Percentiles rank a stretch among this genome's conserved stretches.
phyloP scores from a whole-genome alignment of 2,113 vertebrate genomes.

The Prietella phreatophila region DNA sequence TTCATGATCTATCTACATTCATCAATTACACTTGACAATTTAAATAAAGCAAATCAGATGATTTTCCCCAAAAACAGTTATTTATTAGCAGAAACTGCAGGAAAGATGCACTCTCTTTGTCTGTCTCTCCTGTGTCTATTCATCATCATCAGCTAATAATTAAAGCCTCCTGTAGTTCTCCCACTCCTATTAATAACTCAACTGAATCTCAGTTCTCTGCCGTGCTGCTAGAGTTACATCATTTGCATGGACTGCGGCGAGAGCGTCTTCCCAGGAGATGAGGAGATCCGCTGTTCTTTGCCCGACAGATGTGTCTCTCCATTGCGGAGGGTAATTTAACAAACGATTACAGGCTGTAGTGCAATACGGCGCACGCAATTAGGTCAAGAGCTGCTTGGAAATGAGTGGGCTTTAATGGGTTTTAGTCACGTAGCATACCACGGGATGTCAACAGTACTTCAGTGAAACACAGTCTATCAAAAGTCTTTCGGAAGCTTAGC shows the following conservation, averaged over 20 bases:
- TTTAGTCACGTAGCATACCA: constrained; percentile 21
- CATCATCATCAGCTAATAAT: constrained; percentile 72
- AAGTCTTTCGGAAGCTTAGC: neutral
- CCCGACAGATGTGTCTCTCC: constrained; percentile 49
- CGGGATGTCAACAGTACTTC: constrained; percentile 22
- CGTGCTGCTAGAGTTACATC: constrained; percentile 35
- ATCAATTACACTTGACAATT: neutral
- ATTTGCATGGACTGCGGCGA: constrained; percentile 25
- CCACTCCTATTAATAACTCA: constrained; percentile 22
- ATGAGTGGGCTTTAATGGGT: constrained; percentile 17
- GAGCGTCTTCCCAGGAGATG: constrained; percentile 54
- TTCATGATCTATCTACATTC: neutral
- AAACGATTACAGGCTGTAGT: constrained; percentile 55
- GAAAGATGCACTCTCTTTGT: neutral
- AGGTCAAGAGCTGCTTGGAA: constrained; percentile 54
- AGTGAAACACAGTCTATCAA: neutral
- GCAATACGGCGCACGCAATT: constrained; percentile 41
- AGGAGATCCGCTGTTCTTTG: constrained; percentile 55
- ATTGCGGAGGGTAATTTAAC: constrained; percentile 56
- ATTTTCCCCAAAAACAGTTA: neutral
- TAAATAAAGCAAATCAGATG: neutral
- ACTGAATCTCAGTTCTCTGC: constrained; percentile 40
- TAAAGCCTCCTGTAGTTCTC: constrained; percentile 56
- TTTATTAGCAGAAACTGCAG: neutral
- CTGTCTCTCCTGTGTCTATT: constrained; percentile 57